Percentiles rank a stretch among this genome's conserved stretches.
phyloP scores from a whole-genome alignment of 2,888 invertebrate genomes.

The Coleophora flavipennella region DNA sequence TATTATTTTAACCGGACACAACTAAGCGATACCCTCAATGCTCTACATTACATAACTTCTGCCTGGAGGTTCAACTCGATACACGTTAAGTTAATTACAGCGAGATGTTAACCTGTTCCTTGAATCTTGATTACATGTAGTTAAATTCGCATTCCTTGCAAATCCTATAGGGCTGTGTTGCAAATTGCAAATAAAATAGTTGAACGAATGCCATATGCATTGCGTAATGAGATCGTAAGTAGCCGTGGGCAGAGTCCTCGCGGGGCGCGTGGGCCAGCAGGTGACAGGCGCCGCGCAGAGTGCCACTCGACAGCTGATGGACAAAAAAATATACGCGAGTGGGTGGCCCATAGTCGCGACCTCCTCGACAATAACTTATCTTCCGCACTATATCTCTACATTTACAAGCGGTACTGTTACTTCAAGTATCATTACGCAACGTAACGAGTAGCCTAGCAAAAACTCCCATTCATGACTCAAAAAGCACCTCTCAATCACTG shows the following conservation, averaged over 20 bases:
- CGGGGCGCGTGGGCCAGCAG: conserved; percentile 39
- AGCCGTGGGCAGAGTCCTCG: conserved; percentile 52
- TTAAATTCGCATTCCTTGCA: too few species aligned
- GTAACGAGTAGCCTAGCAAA: conserved; percentile 25
- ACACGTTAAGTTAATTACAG: too few species aligned
- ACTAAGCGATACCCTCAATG: conserved; percentile 10
- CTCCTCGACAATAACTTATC: conserved; percentile 36
- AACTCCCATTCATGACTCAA: conserved; percentile 25
- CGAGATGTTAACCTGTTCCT: too few species aligned
- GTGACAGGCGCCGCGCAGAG: conserved; percentile 21
- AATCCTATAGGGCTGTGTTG: conserved; percentile 1
- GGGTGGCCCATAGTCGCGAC: conserved; percentile 44
- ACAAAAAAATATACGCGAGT: conserved; percentile 36
- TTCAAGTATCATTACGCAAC: conserved; percentile 24
- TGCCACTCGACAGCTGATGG: conserved; percentile 34
- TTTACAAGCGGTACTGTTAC: conserved; percentile 33
- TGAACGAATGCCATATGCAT: conserved; percentile 25
- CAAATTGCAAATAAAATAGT: conserved; percentile 8
- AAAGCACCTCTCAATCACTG: not conserved
- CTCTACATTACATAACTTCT: conserved; percentile 18
- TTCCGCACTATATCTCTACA: conserved; percentile 23
- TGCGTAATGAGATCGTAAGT: conserved; percentile 24
- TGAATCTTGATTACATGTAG: too few species aligned
- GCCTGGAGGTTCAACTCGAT: conserved; percentile 6
- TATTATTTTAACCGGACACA: too few species aligned